Evolutionary conservation across 64 coral and sea anemone genomes (phyloP).

Genomic region (Stylophora pistillata): DNA sequence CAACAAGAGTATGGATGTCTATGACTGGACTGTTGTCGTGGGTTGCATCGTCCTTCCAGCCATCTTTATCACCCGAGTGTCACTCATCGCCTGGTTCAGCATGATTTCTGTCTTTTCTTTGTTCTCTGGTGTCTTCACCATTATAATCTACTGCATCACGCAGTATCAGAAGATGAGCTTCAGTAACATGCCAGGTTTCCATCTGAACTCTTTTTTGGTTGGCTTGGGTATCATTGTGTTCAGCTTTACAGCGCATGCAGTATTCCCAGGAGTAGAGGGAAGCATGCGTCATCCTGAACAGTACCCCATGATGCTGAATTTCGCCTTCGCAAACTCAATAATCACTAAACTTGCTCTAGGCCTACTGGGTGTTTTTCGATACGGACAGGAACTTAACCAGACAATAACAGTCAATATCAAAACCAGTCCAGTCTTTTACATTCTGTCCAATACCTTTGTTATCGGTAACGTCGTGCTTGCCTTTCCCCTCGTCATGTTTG

Average conservation of each 20-base stretch:
- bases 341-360: slow-evolving; percentile 63
- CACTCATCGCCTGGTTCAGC: slow-evolving; percentile 88
- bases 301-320: slow-evolving; percentile 87
- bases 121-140: slow-evolving; percentile 54
- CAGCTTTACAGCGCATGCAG: slow-evolving; percentile 78
- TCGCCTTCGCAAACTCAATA: slow-evolving; percentile 69
- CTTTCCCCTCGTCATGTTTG: slow-evolving; percentile 78
- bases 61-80: slow-evolving; percentile 84
- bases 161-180: slow-evolving; percentile 70
- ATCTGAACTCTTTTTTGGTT: slow-evolving; percentile 60
- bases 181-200: slow-evolving; percentile 67
- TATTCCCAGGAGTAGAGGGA: slow-evolving; percentile 85
- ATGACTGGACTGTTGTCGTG: slow-evolving; percentile 78
- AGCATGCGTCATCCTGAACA: slow-evolving; percentile 80
- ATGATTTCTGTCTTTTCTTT: slow-evolving; percentile 86
- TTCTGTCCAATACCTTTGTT: slow-evolving; percentile 77
- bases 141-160: slow-evolving; percentile 69
- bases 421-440: slow-evolving; percentile 50
- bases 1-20: slow-evolving; percentile 52
- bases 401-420: slow-evolving; percentile 79
- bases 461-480: slow-evolving; percentile 81
- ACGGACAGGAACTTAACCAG: slow-evolving; percentile 65
- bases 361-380: slow-evolving; percentile 46
- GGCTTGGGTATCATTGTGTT: slow-evolving; percentile 94
- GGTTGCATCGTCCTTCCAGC: slow-evolving; percentile 63